Evolutionary conservation across 1,140 invertebrate genomes (phyloP).

Genomic region (Papilio dardanus): DNA sequence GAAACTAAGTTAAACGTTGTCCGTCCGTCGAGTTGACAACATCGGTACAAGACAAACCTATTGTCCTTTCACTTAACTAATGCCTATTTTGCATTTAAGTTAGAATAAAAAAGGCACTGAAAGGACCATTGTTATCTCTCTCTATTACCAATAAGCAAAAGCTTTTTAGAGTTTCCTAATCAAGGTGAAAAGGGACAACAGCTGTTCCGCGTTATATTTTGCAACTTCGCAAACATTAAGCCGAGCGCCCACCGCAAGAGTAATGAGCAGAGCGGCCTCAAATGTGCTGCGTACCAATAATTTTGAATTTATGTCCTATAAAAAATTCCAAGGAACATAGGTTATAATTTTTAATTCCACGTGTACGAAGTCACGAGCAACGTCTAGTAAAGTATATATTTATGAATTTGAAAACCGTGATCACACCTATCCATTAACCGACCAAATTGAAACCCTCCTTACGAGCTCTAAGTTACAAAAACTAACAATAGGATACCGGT

Average conservation of each 20-base stretch:
- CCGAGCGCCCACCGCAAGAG: no score
- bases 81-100: slow-evolving; percentile 24
- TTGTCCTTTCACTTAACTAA: slow-evolving; percentile 32
- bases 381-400: no score
- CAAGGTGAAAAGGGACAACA: not conserved
- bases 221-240: not conserved
- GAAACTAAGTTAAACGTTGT: slow-evolving; percentile 36
- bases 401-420: no score
- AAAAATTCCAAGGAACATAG: no score
- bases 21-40: slow-evolving; percentile 30
- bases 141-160: not conserved
- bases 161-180: not conserved
- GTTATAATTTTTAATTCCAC: no score
- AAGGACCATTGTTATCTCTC: not conserved
- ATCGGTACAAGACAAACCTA: not conserved
- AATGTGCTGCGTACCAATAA: no score
- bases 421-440: not conserved
- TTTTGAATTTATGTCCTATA: no score
- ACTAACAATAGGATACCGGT: not conserved
- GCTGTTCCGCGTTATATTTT: not conserved
- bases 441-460: not conserved
- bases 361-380: no score
- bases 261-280: no score
- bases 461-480: not conserved
- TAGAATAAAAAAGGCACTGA: not conserved